Percentiles rank a stretch among this genome's conserved stretches.
Evolutionary conservation across 2,797 vertebrate species (phyloP).

Genomic region (Aphelocoma californica): DNA sequence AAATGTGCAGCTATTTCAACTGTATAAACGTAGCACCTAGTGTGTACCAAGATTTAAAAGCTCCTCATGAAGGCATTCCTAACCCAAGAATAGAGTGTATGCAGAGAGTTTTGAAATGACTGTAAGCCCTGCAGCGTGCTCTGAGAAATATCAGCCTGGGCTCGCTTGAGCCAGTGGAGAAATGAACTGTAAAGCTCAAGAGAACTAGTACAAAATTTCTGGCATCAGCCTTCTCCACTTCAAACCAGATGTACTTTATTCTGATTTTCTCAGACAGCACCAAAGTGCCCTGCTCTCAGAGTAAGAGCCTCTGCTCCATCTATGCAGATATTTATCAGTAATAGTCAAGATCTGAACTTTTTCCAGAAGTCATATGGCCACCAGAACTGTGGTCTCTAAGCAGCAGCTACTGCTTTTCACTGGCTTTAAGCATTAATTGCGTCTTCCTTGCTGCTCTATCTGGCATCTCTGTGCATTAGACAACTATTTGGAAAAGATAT

Average conservation of each 20-base stretch:
- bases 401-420: neutral
- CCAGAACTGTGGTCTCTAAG: neutral
- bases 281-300: neutral
- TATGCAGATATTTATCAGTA: neutral
- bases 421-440: neutral
- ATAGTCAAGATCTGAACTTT: neutral
- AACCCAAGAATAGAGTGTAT: neutral
- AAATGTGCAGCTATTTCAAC: neutral
- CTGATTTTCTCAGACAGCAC: neutral
- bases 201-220: neutral
- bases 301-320: neutral
- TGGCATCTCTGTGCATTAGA: neutral
- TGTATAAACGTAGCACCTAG: neutral
- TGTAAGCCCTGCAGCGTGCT: neutral
- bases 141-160: slow-evolving; percentile 12
- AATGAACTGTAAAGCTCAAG: neutral
- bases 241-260: neutral
- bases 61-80: neutral
- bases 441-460: neutral
- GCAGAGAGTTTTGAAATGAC: neutral
- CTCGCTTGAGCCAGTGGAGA: neutral
- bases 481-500: neutral
- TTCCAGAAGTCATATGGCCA: neutral
- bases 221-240: neutral
- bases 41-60: neutral